These are phyloP conservation scores for Euleptes europaea DNA, from an alignment of 2,113 vertebrate species.

Conservation along the genomic window DNA sequence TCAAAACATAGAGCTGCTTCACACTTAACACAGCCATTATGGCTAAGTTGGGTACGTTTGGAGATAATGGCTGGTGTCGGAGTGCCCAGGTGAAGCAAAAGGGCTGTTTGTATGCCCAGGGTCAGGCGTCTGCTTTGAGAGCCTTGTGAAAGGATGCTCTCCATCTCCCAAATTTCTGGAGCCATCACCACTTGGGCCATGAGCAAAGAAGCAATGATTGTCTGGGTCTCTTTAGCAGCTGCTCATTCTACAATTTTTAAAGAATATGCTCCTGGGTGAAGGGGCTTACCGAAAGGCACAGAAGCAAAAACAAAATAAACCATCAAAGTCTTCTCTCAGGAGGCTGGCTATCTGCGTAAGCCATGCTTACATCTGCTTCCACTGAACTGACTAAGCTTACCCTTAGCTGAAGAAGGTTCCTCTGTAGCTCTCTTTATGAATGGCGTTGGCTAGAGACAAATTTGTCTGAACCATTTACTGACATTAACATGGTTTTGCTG, in stretches of 20 bases:
- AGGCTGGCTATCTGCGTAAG: neutral
- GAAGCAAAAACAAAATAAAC: neutral
- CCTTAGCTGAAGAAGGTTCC: neutral
- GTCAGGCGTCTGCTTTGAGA: too few relatives aligned
- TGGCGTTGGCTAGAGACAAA: slow-evolving; percentile 31
- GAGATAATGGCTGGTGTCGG: neutral
- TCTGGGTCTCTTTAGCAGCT: neutral
- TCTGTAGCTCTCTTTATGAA: slow-evolving; percentile 8
- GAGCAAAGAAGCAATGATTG: neutral
- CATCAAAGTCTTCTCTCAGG: slow-evolving; percentile 10
- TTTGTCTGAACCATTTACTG: slow-evolving; percentile 55
- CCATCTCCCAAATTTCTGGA: neutral
- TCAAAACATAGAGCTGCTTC: neutral
- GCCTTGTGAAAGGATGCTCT: too few relatives aligned
- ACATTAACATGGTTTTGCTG: slow-evolving; percentile 66
- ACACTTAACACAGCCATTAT: neutral
- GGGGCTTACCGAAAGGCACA: neutral
- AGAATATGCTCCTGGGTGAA: neutral
- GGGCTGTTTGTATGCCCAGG: neutral
- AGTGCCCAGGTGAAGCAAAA: neutral
- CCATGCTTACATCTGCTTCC: neutral
- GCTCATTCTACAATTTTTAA: neutral
- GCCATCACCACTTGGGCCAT: too few relatives aligned
- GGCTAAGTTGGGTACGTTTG: neutral
- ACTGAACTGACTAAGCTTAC: slow-evolving; percentile 16